Evolutionary conservation across 2,888 invertebrate genomes (phyloP).

Genomic region (Xanthorhoe designata): DNA sequence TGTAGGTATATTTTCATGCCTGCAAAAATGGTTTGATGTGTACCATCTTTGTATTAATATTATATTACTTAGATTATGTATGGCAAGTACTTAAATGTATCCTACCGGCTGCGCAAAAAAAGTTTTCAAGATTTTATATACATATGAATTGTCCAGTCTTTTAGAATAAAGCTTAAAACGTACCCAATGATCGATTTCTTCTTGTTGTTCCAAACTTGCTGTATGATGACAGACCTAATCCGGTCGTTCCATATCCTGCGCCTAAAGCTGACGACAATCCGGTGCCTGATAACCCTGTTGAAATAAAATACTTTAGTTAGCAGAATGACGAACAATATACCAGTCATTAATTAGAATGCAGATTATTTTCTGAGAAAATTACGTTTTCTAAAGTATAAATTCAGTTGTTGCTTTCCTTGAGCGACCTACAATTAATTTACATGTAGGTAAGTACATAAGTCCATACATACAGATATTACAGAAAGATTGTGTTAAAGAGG

Average conservation of each 20-base stretch:
- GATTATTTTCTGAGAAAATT: too few species aligned
- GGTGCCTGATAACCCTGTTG: slow-evolving; percentile 65
- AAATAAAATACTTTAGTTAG: neutral
- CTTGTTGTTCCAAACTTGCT: slow-evolving; percentile 87
- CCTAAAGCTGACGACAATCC: slow-evolving; percentile 73
- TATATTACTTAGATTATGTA: neutral
- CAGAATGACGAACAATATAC: neutral
- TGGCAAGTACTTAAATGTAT: neutral
- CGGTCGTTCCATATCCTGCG: slow-evolving; percentile 73
- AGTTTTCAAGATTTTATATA: neutral
- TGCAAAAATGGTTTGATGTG: slow-evolving; percentile 1
- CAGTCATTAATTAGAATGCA: neutral
- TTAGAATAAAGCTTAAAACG: neutral
- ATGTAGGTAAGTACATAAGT: too few species aligned
- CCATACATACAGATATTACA: too few species aligned
- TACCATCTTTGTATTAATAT: neutral
- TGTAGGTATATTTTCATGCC: slow-evolving; percentile 2
- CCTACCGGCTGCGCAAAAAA: slow-evolving; percentile 8
- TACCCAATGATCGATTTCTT: slow-evolving; percentile 89
- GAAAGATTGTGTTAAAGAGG: too few species aligned
- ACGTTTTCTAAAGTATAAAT: too few species aligned
- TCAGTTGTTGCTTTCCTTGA: too few species aligned
- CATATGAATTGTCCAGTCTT: neutral
- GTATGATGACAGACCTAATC: slow-evolving; percentile 75
- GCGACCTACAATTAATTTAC: too few species aligned